phyloP scores from a whole-genome alignment of 2,888 invertebrate genomes.

The Sepioteuthis lessoniana region DNA sequence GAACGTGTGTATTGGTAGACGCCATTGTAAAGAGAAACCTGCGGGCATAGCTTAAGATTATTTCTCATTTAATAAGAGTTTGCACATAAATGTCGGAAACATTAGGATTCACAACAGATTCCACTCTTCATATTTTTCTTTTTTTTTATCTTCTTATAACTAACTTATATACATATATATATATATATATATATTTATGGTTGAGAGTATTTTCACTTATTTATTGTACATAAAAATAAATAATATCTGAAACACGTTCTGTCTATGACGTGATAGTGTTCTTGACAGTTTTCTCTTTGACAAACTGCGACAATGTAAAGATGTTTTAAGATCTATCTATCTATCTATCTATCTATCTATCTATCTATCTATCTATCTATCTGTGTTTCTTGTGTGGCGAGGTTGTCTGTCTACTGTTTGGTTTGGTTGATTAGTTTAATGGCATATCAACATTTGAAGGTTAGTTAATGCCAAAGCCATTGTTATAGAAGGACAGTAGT shows the following conservation, averaged over 20 bases:
- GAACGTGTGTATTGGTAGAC: neutral
- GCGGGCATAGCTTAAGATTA: neutral
- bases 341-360: too few species aligned
- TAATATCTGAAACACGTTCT: neutral
- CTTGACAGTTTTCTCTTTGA: neutral
- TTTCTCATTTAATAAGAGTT: neutral
- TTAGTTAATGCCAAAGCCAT: too few species aligned
- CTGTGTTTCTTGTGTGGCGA: too few species aligned
- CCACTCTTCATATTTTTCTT: neutral
- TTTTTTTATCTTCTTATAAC: neutral
- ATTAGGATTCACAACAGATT: neutral
- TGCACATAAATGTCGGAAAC: neutral
- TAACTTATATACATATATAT: too few species aligned
- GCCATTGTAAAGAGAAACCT: neutral
- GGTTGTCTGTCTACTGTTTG: too few species aligned
- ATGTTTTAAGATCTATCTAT: too few species aligned
- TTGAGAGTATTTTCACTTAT: neutral
- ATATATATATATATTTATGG: neutral
- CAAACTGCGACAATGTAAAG: too few species aligned
- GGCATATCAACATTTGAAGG: too few species aligned
- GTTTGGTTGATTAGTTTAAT: too few species aligned
- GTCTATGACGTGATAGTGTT: neutral
- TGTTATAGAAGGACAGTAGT: too few species aligned
- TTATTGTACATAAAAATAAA: neutral
- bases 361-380: too few species aligned